These are phyloP conservation scores for Heliconius melpomene DNA, from an alignment of 1,140 invertebrate species.

Conservation along the genomic window DNA sequence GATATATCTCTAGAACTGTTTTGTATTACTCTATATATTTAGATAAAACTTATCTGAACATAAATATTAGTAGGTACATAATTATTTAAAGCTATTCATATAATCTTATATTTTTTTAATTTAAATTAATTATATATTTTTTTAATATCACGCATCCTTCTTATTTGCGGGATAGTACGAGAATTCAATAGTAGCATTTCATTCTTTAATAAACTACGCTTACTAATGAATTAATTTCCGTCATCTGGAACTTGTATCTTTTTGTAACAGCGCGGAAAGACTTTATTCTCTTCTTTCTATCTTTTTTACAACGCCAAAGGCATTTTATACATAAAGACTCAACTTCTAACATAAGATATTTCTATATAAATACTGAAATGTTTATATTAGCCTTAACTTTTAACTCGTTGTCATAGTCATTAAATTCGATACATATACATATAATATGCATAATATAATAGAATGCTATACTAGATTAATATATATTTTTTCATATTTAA, in stretches of 20 bases:
- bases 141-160: neutral
- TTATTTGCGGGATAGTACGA: neutral
- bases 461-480: too few relatives aligned
- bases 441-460: too few relatives aligned
- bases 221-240: conserved; percentile 3
- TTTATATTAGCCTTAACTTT: too few relatives aligned
- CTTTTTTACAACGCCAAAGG: neutral
- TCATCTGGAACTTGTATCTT: neutral
- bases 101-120: too few relatives aligned
- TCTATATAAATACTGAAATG: too few relatives aligned
- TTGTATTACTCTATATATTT: too few relatives aligned
- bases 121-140: neutral
- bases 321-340: neutral
- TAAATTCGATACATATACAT: too few relatives aligned
- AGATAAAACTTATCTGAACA: too few relatives aligned
- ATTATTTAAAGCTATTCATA: too few relatives aligned
- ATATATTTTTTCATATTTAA: neutral
- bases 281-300: neutral
- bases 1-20: too few relatives aligned
- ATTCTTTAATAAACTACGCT: neutral
- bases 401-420: too few relatives aligned
- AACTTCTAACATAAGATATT: neutral
- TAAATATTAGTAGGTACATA: too few relatives aligned
- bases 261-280: neutral
- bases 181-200: neutral